Evolutionary conservation across 2,113 vertebrate species (phyloP).

Genomic region (Psittacula cyanocephala): DNA sequence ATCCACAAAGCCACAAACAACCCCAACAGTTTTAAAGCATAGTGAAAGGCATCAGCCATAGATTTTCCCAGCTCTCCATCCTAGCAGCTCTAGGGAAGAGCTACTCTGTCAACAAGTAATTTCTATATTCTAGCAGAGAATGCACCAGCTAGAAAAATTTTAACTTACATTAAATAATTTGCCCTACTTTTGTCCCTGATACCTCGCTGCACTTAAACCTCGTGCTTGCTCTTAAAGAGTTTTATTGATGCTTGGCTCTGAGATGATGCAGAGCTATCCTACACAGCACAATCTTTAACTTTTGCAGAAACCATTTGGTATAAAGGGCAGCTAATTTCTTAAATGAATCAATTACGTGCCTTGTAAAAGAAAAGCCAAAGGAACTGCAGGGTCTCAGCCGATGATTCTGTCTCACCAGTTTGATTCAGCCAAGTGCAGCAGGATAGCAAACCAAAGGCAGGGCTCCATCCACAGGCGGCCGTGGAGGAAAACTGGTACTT

Average conservation of each 20-base stretch:
- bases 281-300: neutral
- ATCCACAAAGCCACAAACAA: neutral
- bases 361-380: neutral
- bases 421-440: neutral
- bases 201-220: neutral
- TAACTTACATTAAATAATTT: neutral
- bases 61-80: neutral
- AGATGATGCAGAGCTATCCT: neutral
- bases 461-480: slow-evolving; percentile 50
- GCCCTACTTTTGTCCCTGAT: neutral
- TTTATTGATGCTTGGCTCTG: neutral
- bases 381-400: neutral
- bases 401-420: neutral
- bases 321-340: neutral
- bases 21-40: neutral
- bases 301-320: neutral
- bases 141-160: neutral
- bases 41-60: neutral
- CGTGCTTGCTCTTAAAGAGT: neutral
- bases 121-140: neutral
- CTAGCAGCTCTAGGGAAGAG: fast-evolving
- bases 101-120: neutral
- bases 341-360: neutral
- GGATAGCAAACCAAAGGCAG: slow-evolving; percentile 29
- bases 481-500: slow-evolving; percentile 40